Base-by-base conservation (phyloP, 2,797 vertebrate species). In the Alca torda region DNA sequence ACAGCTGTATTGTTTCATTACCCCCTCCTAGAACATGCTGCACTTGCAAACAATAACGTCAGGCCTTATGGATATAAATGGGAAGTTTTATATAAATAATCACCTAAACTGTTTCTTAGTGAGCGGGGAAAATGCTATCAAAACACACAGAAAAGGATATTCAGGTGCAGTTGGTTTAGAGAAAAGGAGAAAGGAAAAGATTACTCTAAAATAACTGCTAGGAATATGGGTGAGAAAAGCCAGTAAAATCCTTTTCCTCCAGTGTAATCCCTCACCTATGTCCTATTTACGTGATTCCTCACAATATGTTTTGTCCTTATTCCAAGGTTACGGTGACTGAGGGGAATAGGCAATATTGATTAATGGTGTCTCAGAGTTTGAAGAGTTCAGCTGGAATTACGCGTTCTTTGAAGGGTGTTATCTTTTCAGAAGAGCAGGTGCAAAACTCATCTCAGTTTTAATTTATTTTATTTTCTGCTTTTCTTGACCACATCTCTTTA, bases 271-370 rank as follows among this genome's bases (percentile, higher is more conserved):
- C 60, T 64, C 81, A 79, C 93, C 91, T 84, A 59, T 85, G 75
- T 61, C 39, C 82, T 56, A 64, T 82, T 69, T 93, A 78, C 1
- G 3, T 3, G 45, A 87, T 37, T 95, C 73, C 54, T 90, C 37
- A 75, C 80, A 50, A 48, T 33, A 26, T 45, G 46, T 54, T 91
- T 90, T 86, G 85, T 72, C 95, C 90, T 96, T 92, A 91, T 16
- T 85, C 67, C 89, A 85, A 87, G 89, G 92, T 82, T 73, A 94
- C 2, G 0, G n/a, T 51, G 59, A 79, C 91, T 2, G 0, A 93
- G 78, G 77, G 84, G 93, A 94, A 89, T 37, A 93, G 74, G 74
- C 39, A 59, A 63, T 94, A 97, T 89, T 57, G 81, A 95, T 92
- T 80, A 90, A 82, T 43, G 45, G 70, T 78, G 39, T 83, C 54